These are phyloP conservation scores for Benitochromis conjunctus DNA, from an alignment of 2,113 vertebrate species.

Conservation along the genomic window DNA sequence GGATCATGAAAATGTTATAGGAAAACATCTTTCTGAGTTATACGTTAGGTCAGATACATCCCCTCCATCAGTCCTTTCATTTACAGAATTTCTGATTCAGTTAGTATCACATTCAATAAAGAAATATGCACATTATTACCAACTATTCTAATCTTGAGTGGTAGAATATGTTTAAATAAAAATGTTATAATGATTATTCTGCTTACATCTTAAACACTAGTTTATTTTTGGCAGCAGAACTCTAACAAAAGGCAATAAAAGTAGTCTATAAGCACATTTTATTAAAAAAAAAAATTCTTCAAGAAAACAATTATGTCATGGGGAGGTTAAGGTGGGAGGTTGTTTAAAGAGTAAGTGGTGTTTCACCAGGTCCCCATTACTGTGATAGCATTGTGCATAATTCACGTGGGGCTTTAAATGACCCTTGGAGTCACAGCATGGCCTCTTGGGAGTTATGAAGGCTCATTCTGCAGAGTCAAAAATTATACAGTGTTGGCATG, in stretches of 20 bases:
- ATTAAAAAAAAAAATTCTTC: background rate
- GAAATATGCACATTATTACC: background rate
- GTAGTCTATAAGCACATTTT: background rate
- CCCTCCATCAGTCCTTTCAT: background rate
- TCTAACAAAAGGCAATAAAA: background rate
- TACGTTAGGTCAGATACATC: background rate
- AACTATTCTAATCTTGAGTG: background rate
- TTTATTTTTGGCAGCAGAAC: background rate
- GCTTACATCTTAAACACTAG: background rate
- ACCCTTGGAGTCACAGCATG: background rate
- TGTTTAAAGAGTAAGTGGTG: background rate
- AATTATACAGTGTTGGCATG: slow-evolving; percentile 8
- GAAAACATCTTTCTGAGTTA: background rate
- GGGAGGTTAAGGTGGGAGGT: background rate
- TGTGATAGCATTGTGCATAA: background rate
- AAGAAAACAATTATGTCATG: background rate
- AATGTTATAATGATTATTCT: background rate
- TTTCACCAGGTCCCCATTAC: background rate
- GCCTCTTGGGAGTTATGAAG: slow-evolving; percentile 6
- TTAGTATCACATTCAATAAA: background rate
- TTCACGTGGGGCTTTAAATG: background rate
- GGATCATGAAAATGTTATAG: background rate
- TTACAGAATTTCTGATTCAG: background rate
- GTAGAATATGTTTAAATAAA: background rate
- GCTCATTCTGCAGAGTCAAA: slow-evolving; percentile 8